phyloP scores from a whole-genome alignment of 2,113 vertebrate genomes.

The Pagrus major region DNA sequence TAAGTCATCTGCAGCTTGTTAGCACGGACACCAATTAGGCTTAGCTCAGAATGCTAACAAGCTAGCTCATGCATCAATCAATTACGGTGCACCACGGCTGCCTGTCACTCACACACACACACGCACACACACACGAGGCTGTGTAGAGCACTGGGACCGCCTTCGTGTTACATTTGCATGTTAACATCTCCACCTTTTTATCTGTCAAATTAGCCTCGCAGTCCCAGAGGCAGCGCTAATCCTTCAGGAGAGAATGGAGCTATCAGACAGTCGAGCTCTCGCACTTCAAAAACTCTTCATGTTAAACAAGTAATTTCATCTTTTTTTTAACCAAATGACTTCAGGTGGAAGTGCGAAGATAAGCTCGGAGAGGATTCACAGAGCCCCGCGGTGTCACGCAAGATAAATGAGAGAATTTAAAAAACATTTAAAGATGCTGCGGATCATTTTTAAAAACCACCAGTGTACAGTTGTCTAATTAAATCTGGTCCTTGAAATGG shows the following conservation, averaged over 20 bases:
- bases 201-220: constrained; percentile 37
- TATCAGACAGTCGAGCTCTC: neutral
- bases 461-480: constrained; percentile 19
- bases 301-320: constrained; percentile 30
- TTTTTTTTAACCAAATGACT: constrained; percentile 31
- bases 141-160: neutral
- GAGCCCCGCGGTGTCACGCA: constrained; percentile 8
- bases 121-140: neutral
- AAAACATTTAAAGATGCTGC: constrained; percentile 15
- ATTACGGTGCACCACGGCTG: neutral
- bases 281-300: constrained; percentile 16
- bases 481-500: neutral
- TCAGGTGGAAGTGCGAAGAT: constrained; percentile 32
- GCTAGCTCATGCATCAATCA: neutral
- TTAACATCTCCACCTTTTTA: constrained; percentile 48
- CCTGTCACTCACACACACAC: constrained; percentile 5
- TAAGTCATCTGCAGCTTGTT: constrained; percentile 8
- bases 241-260: constrained; percentile 27
- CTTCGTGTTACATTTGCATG: constrained; percentile 9
- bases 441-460: constrained; percentile 26
- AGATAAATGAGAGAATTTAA: constrained; percentile 33
- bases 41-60: neutral
- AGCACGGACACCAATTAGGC: neutral
- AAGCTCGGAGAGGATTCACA: constrained; percentile 11
- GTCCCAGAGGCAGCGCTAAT: constrained; percentile 22